Evolutionary conservation across 2,888 invertebrate species (phyloP), one percentile per base, ranked within the genome.

Genomic region (Cryptus armator): DNA sequence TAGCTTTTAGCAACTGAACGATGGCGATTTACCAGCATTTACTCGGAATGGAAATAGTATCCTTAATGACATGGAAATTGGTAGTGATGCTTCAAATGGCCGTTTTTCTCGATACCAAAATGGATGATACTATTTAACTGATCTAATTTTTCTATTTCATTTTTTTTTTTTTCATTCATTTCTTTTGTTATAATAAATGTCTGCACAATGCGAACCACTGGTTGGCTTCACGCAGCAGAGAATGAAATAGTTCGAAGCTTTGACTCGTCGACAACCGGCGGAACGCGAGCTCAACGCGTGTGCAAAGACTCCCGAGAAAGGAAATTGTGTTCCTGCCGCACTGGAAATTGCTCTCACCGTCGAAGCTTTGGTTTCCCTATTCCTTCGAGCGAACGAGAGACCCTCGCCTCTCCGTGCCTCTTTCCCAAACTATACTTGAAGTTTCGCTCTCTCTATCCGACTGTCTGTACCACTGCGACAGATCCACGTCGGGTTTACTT

Each of bases 311-410:
- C 6, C 66, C 16, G 64, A 32, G 37, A 75, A 48, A 48, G 75
- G 75, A 75, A 85, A 85, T 85, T 81, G 84, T 82, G 78, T 85
- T 82, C 66, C 70, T 70, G 68, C 70, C 14, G 74, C 46, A 81
- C 62, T 85, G 64, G 75, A 75, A 82, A 82, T 85, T 70, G 72
- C 70, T 71, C 46, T 43, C 32, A 16, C 70, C n/a, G 16, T 64
- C 43, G 75, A 70, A 77, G 43, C 46, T 78, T 84, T 59, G 66
- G 74, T 71, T 71, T 80, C 43, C 71, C 10, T 51, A 48, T 64
- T 10, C 59, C 48, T 62, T 75, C 51, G 66, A 29, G 46, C 32
- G 68, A 62, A 56, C 59, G 29, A 19, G 48, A 53, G 16, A 43
- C 68, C 51, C 48, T 16, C 64, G 32, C 24, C 75, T 46, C 37